A percentile compares a stretch with the other conserved stretches of the same genome.
phyloP scores from a whole-genome alignment of 2,113 vertebrate species.

The Pachypanchax playfairii region DNA sequence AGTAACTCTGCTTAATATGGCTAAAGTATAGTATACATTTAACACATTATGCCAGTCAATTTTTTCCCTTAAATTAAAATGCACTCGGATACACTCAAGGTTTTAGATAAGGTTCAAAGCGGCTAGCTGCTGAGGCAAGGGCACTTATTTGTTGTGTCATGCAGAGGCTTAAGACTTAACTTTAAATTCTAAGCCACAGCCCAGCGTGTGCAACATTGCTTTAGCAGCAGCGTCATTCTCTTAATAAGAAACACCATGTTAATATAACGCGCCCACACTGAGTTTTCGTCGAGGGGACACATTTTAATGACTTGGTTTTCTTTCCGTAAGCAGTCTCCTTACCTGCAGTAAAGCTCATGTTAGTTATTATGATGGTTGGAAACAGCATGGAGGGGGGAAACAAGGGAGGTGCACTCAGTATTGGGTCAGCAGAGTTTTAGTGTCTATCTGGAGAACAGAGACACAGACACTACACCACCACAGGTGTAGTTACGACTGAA shows the following conservation, averaged over 20 bases:
- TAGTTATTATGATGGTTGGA: slow-evolving; percentile 22
- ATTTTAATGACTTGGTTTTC: slow-evolving; percentile 56
- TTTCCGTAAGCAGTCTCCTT: slow-evolving; percentile 30
- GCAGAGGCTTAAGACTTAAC: slow-evolving; percentile 55
- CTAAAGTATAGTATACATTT: slow-evolving; percentile 16
- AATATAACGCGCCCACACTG: slow-evolving; percentile 42
- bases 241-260: slow-evolving; percentile 52
- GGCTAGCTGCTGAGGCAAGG: slow-evolving; percentile 22
- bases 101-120: slow-evolving; percentile 59
- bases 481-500: slow-evolving; percentile 20
- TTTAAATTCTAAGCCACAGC: slow-evolving; percentile 48
- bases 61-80: slow-evolving; percentile 33
- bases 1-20: slow-evolving; percentile 27
- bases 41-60: slow-evolving; percentile 23
- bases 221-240: slow-evolving; percentile 28
- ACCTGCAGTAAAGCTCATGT: slow-evolving; percentile 25
- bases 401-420: slow-evolving; percentile 1
- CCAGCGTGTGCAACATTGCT: slow-evolving; percentile 31
- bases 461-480: slow-evolving; percentile 30
- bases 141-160: slow-evolving; percentile 58
- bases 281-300: slow-evolving; percentile 42
- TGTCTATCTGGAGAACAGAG: slow-evolving; percentile 16
- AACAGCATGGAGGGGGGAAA: not conserved
- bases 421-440: slow-evolving; percentile 9
- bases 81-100: slow-evolving; percentile 22